Conservation (phyloP, 2,113 vertebrate species). For the Fulmarus glacialis region DNA sequence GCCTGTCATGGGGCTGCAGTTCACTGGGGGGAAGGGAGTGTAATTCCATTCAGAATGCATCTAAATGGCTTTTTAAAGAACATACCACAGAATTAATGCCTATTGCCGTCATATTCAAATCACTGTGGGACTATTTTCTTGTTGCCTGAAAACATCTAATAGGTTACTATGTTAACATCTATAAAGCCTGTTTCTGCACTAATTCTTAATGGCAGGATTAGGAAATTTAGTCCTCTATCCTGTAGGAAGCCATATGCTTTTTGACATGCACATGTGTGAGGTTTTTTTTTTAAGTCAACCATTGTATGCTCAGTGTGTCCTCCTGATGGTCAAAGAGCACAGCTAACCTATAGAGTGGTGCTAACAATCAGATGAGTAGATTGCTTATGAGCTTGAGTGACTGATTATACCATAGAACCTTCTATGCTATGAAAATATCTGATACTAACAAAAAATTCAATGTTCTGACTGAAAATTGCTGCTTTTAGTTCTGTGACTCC, state of each 20-base stretch:
- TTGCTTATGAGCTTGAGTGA: background rate
- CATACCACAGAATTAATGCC: background rate
- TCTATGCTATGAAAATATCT: background rate
- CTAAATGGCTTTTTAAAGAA: conserved; percentile 4
- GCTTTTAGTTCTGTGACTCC: background rate
- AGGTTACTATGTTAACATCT: background rate
- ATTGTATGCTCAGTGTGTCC: background rate
- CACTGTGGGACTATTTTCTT: background rate
- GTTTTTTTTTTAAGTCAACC: background rate
- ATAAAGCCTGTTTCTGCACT: background rate
- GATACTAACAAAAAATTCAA: background rate
- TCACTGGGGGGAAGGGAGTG: background rate
- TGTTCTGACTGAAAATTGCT: background rate
- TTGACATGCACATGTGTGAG: background rate
- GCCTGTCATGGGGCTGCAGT: background rate
- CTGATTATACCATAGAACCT: background rate
- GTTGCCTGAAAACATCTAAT: background rate
- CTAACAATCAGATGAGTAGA: background rate
- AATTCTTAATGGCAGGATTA: background rate
- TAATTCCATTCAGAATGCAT: background rate
- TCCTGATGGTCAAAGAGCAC: background rate
- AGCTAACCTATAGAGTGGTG: background rate
- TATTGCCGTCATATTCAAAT: background rate
- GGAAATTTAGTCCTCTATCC: background rate
- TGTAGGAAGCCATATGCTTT: background rate